Evolutionary conservation across 2,888 invertebrate species (phyloP), one percentile per base, ranked within the genome.

Genomic region (Noctua comes): DNA sequence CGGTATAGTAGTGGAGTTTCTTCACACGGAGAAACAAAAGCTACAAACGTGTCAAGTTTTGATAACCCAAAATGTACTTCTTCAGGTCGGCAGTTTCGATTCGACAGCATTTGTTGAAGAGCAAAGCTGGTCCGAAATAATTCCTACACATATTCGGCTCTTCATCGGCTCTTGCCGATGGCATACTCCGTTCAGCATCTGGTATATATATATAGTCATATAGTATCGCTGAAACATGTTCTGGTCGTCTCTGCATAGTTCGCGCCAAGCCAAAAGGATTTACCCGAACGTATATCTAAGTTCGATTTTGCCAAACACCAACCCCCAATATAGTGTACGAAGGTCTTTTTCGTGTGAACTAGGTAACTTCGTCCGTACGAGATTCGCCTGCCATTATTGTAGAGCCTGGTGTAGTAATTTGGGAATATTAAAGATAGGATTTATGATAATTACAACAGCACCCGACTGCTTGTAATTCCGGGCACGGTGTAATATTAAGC

Each of bases 391-490:
- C 48, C 24, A 59, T 69, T 69, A 43, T 51, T 43, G 2, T 43
- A 69, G 18, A 54, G 16, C 43, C 43, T 59, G 57, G 18, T 77
- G 36, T 36, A 57, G 40, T 69, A 69, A 76, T 70, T 64, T n/a
- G 62, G 46, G 68, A 31, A 54, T 68, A 80, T 76, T 57, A 66
- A 8, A 70, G 59, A 70, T 40, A 59, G 24, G 27, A 83, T 70
- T 80, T 82, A 73, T 66, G 80, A 80, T 80, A 80, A 69, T 79
- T 70, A 77, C 48, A 62, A 57, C 27, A 59, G 62, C 51, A 36
- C 57, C 65, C 43, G 16, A 40, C 69, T 79, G 69, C 57, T 83
- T 79, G 64, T 64, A 74, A 79, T 79, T 84, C 68, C n/a, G 70
- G 59, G 59, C 51, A 68, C 77, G 68, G 48, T 59, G 72, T 74